Conservation (phyloP, 2,797 vertebrate species). For the Podarcis lilfordi region DNA sequence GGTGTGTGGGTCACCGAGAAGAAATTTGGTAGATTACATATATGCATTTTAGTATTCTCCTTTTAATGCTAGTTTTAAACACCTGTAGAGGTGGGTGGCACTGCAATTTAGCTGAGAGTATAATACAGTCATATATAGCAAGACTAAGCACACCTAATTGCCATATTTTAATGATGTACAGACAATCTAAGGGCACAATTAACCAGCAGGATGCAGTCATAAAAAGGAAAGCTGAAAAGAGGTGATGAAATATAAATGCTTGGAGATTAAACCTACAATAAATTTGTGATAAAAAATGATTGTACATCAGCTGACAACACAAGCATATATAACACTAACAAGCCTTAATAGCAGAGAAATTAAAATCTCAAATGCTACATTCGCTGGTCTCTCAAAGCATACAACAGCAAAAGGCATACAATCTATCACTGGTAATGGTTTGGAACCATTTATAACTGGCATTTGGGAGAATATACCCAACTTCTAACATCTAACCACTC, state of each 20-base stretch:
- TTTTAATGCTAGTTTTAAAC: slow-evolving; percentile 44
- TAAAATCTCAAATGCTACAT: slow-evolving; percentile 15
- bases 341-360: slow-evolving; percentile 17
- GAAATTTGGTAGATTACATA: slow-evolving; percentile 47
- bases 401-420: background rate
- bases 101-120: slow-evolving; percentile 40
- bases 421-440: background rate
- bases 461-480: background rate
- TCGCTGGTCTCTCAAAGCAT: background rate
- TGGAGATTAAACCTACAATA: slow-evolving; percentile 19
- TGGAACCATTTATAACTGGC: background rate
- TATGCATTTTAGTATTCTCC: slow-evolving; percentile 47
- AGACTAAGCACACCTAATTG: slow-evolving; percentile 42
- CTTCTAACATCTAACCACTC: background rate
- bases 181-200: slow-evolving; percentile 44
- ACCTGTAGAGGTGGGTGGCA: slow-evolving; percentile 48
- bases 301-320: background rate
- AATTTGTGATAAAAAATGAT: background rate
- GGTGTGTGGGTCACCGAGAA: slow-evolving; percentile 48
- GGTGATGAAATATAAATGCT: background rate
- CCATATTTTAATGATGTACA: slow-evolving; percentile 51
- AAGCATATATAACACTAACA: slow-evolving; percentile 14
- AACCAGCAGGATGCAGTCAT: slow-evolving; percentile 30
- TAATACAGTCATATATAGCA: slow-evolving; percentile 29
- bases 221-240: slow-evolving; percentile 35